Evolutionary conservation across 1,140 invertebrate genomes (phyloP), one percentile per base, ranked within the genome.

Genomic region (Heterodera schachtii): DNA sequence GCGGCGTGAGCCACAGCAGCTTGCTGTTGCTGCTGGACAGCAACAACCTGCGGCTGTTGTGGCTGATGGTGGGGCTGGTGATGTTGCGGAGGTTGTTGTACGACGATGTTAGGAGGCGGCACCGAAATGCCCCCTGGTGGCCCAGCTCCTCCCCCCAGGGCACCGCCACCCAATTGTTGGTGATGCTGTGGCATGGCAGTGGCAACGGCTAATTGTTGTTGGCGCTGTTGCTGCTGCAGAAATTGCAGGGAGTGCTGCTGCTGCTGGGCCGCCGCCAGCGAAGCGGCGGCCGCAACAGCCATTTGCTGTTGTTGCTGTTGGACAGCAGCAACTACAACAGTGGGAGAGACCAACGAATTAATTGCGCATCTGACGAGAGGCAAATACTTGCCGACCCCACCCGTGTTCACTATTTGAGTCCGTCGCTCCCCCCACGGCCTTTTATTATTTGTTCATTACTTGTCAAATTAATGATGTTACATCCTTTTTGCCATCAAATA

Each of bases 191-290:
- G 47, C 41, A 69, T 78, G 13, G 52, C 21, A 46, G 77, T 21
- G 47, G 77, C 77, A 78, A 21, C 75, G n/a, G 75, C 75, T 7
- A 46, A 47, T n/a, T 66, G 64, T 41, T 78, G 76, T 3, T 78
- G 77, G 3, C 66, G 77, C 47, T 78, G 76, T 43, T 69, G 77
- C 64, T 78, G 77, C 70, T 78, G 77, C 77, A 66, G 66, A 47
- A 78, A 49, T 19, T 64, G 44, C 16, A 70, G 31, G 11, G 47
- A 47, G 43, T 66, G 64, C 19, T 66, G 64, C 31, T 78, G 76
- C 8, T 78, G 77, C 19, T 64, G 76, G 21, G 76, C 52, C 5
- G 76, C 76, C 8, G 49, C 77, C 19, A 69, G 52, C 6, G 76
- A 66, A 8, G 76, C 76, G 21, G 49, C 77, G 6, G 77, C 77